phyloP scores from a whole-genome alignment of 1,140 invertebrate genomes.

The Drosophila sechellia region DNA sequence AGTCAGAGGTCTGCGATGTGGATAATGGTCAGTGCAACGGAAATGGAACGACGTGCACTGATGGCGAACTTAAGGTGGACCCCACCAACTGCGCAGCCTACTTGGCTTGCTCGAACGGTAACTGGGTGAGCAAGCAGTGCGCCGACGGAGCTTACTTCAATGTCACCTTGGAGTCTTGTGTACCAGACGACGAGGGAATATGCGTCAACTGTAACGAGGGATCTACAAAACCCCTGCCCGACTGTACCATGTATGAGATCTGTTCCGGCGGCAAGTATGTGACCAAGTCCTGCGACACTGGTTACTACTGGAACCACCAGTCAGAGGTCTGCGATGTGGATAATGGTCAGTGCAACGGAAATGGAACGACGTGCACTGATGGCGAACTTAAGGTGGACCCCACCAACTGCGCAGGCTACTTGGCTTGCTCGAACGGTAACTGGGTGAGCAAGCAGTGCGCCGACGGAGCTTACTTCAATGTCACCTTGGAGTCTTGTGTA shows the following conservation, averaged over 20 bases:
- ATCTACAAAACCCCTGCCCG: not conserved
- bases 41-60: constrained; percentile 7
- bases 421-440: not conserved
- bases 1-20: not conserved
- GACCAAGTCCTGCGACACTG: not conserved
- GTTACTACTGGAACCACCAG: not conserved
- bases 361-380: not conserved
- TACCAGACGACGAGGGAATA: not conserved
- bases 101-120: not conserved
- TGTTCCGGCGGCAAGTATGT: constrained; percentile 23
- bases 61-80: not conserved
- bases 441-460: not conserved
- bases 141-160: constrained; percentile 5
- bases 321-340: constrained; percentile 11
- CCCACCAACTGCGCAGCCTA: constrained; percentile 3
- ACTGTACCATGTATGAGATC: constrained; percentile 18
- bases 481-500: not conserved
- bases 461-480: constrained; percentile 1
- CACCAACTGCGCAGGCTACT: constrained; percentile 5
- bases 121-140: not conserved
- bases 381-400: not conserved
- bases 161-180: not conserved
- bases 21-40: constrained; percentile 46
- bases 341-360: constrained; percentile 27
- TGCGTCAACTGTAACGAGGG: constrained; percentile 27